phyloP scores from a whole-genome alignment of 2,888 invertebrate genomes.

The Balanococcus diminutus region DNA sequence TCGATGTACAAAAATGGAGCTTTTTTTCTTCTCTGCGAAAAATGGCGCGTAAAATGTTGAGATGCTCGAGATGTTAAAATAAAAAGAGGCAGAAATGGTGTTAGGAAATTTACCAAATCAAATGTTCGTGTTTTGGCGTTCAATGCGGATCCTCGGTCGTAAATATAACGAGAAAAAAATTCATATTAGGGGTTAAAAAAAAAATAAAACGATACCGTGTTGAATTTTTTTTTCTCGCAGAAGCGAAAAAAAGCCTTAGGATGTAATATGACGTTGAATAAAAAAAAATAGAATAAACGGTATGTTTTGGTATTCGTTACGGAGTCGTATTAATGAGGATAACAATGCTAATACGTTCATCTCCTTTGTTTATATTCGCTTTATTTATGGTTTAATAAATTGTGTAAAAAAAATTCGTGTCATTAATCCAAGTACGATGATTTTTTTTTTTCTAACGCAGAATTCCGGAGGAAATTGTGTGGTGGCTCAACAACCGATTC shows the following conservation, averaged over 20 bases:
- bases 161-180: conserved; percentile 34
- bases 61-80: neutral
- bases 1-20: neutral
- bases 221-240: no score
- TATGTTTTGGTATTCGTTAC: conserved; percentile 18
- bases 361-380: conserved; percentile 1
- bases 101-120: neutral
- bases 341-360: neutral
- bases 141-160: neutral
- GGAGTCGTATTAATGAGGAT: conserved; percentile 15
- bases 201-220: neutral
- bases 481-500: conserved; percentile 31
- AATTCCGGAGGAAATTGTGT: conserved; percentile 49
- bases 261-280: neutral
- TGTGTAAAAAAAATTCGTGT: neutral
- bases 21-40: neutral
- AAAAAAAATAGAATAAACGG: neutral
- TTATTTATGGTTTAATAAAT: neutral
- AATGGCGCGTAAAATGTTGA: neutral
- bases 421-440: neutral
- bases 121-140: neutral
- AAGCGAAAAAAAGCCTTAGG: neutral
- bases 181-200: neutral
- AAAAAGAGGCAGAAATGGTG: neutral
- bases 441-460: conserved; percentile 17